Percentiles rank a stretch among this genome's conserved stretches.
Evolutionary conservation across 2,113 vertebrate species (phyloP).

Genomic region (Chaetura pelagica): DNA sequence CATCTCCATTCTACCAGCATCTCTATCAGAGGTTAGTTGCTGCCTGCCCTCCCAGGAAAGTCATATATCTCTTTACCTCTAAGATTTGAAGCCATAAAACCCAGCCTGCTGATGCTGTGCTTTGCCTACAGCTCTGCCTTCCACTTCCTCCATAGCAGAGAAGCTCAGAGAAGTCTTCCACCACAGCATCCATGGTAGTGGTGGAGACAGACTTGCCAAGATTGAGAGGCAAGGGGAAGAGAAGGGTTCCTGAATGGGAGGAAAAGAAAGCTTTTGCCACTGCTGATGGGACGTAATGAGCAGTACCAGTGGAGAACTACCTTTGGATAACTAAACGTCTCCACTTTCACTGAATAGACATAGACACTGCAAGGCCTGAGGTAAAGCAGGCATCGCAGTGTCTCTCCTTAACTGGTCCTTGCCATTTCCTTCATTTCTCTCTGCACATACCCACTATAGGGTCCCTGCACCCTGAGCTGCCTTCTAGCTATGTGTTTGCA

Average conservation of each 20-base stretch:
- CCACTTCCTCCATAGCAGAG: not conserved
- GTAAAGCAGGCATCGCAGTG: fast-evolving
- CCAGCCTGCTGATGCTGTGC: not conserved
- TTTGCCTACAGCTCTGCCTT: not conserved
- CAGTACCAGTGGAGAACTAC: not conserved
- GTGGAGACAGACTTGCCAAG: not conserved
- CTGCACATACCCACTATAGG: not conserved
- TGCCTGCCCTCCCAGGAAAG: not conserved
- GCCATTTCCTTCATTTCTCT: not conserved
- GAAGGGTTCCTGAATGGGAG: not conserved
- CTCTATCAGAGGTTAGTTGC: not conserved
- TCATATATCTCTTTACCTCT: not conserved
- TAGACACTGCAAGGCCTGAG: not conserved
- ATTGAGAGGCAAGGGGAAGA: not conserved
- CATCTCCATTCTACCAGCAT: not conserved
- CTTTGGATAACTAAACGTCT: not conserved
- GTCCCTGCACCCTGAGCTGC: not conserved
- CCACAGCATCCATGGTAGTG: not conserved
- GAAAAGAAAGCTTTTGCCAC: not conserved
- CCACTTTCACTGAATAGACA: not conserved
- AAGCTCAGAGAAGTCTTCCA: not conserved
- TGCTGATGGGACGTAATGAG: not conserved
- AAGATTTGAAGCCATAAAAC: not conserved
- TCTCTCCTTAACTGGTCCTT: not conserved
- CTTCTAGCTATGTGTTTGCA: not conserved